Conservation (phyloP, 2,797 vertebrate genomes). For the Pipistrellus kuhlii region DNA sequence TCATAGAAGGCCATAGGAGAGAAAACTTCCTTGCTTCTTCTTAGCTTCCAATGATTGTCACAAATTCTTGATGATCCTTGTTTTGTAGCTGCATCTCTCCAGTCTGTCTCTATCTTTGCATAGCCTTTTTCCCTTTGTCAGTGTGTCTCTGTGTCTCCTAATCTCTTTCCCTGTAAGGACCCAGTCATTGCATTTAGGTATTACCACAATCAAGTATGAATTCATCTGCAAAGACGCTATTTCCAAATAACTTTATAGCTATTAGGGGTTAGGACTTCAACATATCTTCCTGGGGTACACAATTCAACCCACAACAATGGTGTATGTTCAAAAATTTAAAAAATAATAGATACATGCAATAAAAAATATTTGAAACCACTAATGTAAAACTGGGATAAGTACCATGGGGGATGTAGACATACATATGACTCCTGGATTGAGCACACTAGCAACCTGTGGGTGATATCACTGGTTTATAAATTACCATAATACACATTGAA, state of each 20-base stretch:
- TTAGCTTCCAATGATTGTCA: not conserved
- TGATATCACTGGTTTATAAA: not conserved
- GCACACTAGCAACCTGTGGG: not conserved
- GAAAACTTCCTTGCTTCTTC: not conserved
- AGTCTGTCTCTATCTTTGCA: not conserved
- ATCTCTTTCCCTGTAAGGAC: not conserved
- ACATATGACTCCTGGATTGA: not conserved
- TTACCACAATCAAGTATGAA: not conserved
- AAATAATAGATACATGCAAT: not conserved
- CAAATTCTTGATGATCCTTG: not conserved
- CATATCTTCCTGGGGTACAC: not conserved
- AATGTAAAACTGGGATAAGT: not conserved
- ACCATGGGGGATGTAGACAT: not conserved
- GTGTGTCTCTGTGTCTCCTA: not conserved
- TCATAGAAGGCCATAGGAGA: not conserved
- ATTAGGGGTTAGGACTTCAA: not conserved
- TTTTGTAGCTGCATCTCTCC: not conserved
- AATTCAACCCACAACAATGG: not conserved
- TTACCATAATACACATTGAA: not conserved
- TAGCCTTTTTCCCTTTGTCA: not conserved
- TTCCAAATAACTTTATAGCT: not conserved
- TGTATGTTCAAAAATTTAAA: not conserved
- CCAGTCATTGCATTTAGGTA: not conserved
- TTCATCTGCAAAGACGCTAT: not conserved
- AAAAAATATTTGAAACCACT: not conserved